Evolutionary conservation across 1,140 invertebrate species (phyloP).

Genomic region (Mercenaria mercenaria): DNA sequence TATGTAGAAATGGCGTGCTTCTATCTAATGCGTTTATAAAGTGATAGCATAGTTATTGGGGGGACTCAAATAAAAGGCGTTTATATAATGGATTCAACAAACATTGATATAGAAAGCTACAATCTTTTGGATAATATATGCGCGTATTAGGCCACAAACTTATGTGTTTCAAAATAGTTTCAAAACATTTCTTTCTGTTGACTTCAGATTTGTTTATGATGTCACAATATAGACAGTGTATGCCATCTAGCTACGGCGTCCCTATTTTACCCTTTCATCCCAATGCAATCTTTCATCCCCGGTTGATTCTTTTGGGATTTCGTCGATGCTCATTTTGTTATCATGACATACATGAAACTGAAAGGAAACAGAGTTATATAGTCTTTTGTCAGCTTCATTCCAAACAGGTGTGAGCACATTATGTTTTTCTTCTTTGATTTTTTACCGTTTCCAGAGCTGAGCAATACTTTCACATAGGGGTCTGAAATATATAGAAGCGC

Average conservation of each 20-base stretch:
- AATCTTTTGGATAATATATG: too few species aligned
- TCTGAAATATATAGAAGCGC: constrained; percentile 86
- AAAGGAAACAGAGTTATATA: constrained; percentile 74
- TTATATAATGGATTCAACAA: too few species aligned
- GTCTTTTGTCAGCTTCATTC: constrained; percentile 84
- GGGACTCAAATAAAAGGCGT: too few species aligned
- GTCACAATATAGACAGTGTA: constrained; percentile 51
- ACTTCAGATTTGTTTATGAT: too few species aligned
- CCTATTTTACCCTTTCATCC: constrained; percentile 78
- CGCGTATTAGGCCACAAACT: too few species aligned
- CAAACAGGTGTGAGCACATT: constrained; percentile 76
- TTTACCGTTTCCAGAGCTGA: constrained; percentile 89
- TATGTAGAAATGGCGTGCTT: too few species aligned
- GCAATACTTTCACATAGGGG: constrained; percentile 82
- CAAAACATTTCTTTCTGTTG: too few species aligned
- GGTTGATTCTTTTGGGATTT: constrained; percentile 77
- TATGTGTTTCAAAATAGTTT: too few species aligned
- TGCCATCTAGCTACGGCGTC: constrained; percentile 77
- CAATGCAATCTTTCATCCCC: constrained; percentile 81
- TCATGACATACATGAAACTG: constrained; percentile 83
- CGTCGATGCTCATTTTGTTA: constrained; percentile 83
- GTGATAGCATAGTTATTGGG: too few species aligned
- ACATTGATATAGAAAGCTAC: too few species aligned
- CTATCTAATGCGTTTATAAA: too few species aligned
- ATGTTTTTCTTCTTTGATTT: constrained; percentile 82